phyloP scores from a whole-genome alignment of 2,888 invertebrate species.

The Onthophagus sagittarius region DNA sequence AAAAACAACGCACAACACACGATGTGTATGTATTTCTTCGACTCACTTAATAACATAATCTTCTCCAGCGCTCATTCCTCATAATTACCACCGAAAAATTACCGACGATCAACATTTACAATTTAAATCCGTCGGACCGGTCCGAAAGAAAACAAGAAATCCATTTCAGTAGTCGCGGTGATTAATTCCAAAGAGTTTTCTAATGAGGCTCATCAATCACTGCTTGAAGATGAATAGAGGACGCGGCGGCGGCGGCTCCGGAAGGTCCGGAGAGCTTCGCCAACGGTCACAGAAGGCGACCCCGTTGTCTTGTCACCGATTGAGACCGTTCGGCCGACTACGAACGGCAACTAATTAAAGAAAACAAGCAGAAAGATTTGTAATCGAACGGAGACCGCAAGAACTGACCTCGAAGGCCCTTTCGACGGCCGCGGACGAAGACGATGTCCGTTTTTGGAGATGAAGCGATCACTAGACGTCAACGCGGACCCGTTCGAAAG shows the following conservation, averaged over 20 bases:
- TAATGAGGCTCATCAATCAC: background rate
- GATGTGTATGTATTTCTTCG: background rate
- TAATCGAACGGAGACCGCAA: background rate
- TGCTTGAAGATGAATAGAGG: background rate
- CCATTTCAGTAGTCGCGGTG: background rate
- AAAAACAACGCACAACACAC: background rate
- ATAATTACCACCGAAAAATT: background rate
- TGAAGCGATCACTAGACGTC: background rate
- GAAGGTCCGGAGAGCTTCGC: background rate
- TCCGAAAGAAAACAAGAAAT: background rate
- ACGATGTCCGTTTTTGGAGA: background rate
- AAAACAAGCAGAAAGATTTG: background rate
- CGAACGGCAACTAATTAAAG: background rate
- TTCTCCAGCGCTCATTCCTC: background rate
- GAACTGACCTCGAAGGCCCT: background rate
- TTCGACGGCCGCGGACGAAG: background rate
- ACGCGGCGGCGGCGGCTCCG: background rate
- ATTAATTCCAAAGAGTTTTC: background rate
- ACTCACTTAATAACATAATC: background rate
- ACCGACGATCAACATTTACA: background rate
- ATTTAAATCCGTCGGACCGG: background rate
- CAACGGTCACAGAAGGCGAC: background rate
- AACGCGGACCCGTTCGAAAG: background rate
- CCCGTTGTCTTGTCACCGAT: background rate
- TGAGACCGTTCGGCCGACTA: background rate